Conservation (phyloP, 2,113 vertebrate genomes). For the Lepus americanus region DNA sequence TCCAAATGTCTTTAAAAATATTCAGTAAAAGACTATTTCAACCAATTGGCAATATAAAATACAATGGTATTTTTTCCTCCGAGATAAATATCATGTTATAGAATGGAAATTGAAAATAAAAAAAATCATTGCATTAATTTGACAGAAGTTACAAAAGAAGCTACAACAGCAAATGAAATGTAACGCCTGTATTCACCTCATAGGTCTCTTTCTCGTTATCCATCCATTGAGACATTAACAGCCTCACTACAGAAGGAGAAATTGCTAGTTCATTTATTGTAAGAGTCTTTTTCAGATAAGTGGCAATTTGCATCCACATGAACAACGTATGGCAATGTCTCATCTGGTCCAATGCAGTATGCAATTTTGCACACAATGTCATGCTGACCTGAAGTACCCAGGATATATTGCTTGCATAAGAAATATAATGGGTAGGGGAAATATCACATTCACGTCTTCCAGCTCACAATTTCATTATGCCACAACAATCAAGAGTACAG, state of each 20-base stretch:
- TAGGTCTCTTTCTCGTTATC: constrained; percentile 67
- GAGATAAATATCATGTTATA: constrained; percentile 18
- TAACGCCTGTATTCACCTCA: not conserved
- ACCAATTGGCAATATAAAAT: not conserved
- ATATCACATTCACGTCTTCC: constrained; percentile 45
- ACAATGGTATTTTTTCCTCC: not conserved
- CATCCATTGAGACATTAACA: constrained; percentile 44
- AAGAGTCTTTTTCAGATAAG: constrained; percentile 75
- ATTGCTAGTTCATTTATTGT: constrained; percentile 75
- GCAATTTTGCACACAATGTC: constrained; percentile 67
- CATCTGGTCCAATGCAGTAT: constrained; percentile 53
- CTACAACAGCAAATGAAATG: constrained; percentile 33
- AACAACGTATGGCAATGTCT: constrained; percentile 64
- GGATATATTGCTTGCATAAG: constrained; percentile 66
- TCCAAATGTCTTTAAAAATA: constrained; percentile 22
- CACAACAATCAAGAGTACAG: constrained; percentile 65
- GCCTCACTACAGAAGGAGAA: constrained; percentile 64
- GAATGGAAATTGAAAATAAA: constrained; percentile 5
- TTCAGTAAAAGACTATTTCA: not conserved
- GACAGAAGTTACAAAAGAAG: constrained; percentile 15
- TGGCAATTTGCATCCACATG: constrained; percentile 62
- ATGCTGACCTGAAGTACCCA: constrained; percentile 71
- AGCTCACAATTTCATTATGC: constrained; percentile 56
- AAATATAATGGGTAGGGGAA: constrained; percentile 61
- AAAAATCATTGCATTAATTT: not conserved